Percentiles rank a stretch among this genome's conserved stretches.
These are phyloP conservation scores for Drosophila novamexicana DNA, from an alignment of 1,140 invertebrate species.

Conservation along the genomic window DNA sequence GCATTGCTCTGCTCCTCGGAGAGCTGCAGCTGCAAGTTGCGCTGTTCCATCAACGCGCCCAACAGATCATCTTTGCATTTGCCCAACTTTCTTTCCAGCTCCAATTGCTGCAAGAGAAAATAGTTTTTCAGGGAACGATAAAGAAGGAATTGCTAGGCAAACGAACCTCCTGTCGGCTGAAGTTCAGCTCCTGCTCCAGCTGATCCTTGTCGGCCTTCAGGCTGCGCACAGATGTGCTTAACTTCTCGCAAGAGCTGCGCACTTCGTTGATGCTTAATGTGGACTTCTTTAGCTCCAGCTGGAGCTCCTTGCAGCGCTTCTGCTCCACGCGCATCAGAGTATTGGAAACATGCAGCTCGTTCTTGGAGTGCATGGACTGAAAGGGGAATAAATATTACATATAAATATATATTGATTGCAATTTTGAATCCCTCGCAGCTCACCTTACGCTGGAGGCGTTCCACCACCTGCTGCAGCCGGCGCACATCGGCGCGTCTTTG, in stretches of 20 bases:
- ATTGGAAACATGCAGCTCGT: constrained; percentile 62
- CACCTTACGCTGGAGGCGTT: constrained; percentile 47
- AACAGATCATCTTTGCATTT: constrained; percentile 51
- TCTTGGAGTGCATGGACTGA: constrained; percentile 55
- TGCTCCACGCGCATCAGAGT: constrained; percentile 66
- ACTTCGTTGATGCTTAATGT: constrained; percentile 40
- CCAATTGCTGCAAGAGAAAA: constrained; percentile 13
- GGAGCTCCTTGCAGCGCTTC: constrained; percentile 64
- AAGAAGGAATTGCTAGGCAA: not conserved
- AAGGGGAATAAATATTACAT: not conserved
- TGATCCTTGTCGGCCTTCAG: constrained; percentile 48
- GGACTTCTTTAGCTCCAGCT: constrained; percentile 55
- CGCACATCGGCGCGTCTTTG: constrained; percentile 57
- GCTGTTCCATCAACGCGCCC: constrained; percentile 45
- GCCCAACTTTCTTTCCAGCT: constrained; percentile 21
- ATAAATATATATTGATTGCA: not conserved
- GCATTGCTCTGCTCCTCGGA: constrained; percentile 33
- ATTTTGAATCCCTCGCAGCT: constrained; percentile 8
- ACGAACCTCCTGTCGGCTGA: constrained; percentile 29
- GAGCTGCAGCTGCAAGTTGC: constrained; percentile 34
- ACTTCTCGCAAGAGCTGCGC: constrained; percentile 44
- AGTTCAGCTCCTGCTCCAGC: constrained; percentile 34
- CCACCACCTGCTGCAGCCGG: constrained; percentile 39
- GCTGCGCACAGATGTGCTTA: constrained; percentile 38
- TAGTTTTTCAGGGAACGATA: not conserved